A percentile compares a stretch with the other conserved stretches of the same genome.
phyloP scores from a whole-genome alignment of 2,113 vertebrate species.

The Nothocercus julius region DNA sequence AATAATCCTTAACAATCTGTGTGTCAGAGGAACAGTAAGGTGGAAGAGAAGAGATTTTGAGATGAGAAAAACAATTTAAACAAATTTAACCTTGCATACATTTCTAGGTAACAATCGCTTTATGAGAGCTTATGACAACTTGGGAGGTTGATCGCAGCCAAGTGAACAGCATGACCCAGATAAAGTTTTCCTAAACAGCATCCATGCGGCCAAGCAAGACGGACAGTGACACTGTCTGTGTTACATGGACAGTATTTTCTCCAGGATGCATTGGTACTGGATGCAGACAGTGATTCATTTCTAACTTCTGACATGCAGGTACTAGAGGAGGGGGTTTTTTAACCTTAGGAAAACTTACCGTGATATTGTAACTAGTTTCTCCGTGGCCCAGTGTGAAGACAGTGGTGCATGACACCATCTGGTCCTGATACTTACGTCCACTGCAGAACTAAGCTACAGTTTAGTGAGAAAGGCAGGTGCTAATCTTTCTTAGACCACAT shows the following conservation, averaged over 20 bases:
- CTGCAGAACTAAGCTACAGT: constrained; percentile 22
- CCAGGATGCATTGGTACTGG: background rate
- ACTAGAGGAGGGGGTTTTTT: constrained; percentile 18
- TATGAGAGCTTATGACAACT: background rate
- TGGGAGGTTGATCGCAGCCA: background rate
- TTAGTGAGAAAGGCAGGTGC: background rate
- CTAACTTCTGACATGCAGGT: background rate
- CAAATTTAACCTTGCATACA: background rate
- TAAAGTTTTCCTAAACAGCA: background rate
- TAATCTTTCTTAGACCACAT: background rate
- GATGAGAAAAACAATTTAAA: background rate
- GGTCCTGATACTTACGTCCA: background rate
- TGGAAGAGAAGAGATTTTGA: background rate
- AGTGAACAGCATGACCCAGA: background rate
- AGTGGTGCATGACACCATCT: background rate
- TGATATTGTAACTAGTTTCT: background rate
- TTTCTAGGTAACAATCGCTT: background rate
- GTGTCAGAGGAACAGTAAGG: background rate
- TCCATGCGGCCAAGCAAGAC: background rate
- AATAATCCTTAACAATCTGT: background rate
- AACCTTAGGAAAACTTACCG: constrained; percentile 39
- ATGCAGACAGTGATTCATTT: constrained; percentile 37
- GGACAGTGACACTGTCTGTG: background rate
- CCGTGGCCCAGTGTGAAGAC: background rate
- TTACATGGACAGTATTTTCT: background rate